Base-by-base conservation (phyloP, 2,113 vertebrate genomes). In the Neoarius graeffei region DNA sequence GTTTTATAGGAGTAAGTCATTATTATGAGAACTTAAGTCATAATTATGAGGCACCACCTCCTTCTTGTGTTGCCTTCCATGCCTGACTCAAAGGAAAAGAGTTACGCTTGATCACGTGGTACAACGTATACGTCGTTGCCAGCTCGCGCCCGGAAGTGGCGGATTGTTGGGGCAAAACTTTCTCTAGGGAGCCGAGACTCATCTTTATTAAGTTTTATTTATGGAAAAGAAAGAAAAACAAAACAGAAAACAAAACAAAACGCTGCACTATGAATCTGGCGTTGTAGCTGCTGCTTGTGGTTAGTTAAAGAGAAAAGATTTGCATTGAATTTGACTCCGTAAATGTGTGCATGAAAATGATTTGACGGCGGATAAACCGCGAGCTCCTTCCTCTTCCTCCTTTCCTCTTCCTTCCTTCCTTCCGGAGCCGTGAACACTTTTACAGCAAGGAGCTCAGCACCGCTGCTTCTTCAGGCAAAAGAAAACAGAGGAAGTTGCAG, bases 61-160 rank as follows among this genome's bases (percentile, higher is more conserved):
- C 42, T 42, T 42, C 42, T 42, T 42, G 42, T 42, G 42, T 42
- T 42, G 42, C 3, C 42, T 42, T 42, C 42, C 42, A 42, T 42
- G 42, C 42, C 42, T 42, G 42, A 42, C 42, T 42, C 42, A 42
- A 4, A 42, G 42, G 20, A 80, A 56, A 7, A 80, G 3, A 0
- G 27, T 81, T 59, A 42, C 5, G 7, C 9, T 35, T 5, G 19
- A 56, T 86, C 85, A 86, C 85, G 60, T 81, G 85, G 23, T 35
- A 8, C 48, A 4, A 19, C 17, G 62, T 67, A n/a, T 5, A 84
- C n/a, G 17, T 54, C 52, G 30, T 54, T 35, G 48, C 62, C 62
- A 80, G 60, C 48, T 52, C 48, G 13, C 76, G 13, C 76, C 74
- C 85, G 85, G 85, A 86, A 79, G 59, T 17, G 54, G 25, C 13